Evolutionary conservation across 2,888 invertebrate species (phyloP).

Genomic region (Cataglyphis albicans): DNA sequence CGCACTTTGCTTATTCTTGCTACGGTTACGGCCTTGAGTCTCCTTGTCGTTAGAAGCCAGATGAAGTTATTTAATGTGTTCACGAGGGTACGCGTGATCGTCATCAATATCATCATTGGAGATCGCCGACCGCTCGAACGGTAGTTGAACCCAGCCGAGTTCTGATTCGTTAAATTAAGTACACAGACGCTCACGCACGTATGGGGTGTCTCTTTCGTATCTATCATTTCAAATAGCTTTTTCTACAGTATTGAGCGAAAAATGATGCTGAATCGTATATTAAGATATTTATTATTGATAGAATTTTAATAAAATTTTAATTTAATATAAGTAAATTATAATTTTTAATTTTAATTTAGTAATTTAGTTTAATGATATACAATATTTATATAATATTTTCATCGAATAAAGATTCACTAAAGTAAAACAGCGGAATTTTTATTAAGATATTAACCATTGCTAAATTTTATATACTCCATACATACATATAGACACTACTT

Average conservation of each 20-base stretch:
- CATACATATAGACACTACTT: neutral
- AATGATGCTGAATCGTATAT: neutral
- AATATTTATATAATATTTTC: neutral
- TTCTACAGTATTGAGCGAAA: slow-evolving; percentile 10
- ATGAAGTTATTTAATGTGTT: slow-evolving; percentile 63
- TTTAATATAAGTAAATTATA: neutral
- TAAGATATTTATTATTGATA: neutral
- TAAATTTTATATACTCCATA: slow-evolving; percentile 9
- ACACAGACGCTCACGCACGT: slow-evolving; percentile 43
- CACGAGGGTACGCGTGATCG: slow-evolving; percentile 58
- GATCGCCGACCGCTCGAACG: slow-evolving; percentile 70
- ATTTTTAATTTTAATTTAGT: neutral
- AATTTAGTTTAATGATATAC: neutral
- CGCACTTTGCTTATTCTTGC: slow-evolving; percentile 31
- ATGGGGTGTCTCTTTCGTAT: slow-evolving; percentile 25
- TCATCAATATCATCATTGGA: slow-evolving; percentile 60
- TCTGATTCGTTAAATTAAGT: slow-evolving; percentile 73
- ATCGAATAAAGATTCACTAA: neutral
- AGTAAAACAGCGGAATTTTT: neutral
- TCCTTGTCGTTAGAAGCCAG: slow-evolving; percentile 45
- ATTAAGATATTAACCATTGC: neutral
- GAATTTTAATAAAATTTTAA: slow-evolving; percentile 15
- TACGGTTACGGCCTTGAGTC: slow-evolving; percentile 29
- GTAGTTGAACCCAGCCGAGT: slow-evolving; percentile 80
- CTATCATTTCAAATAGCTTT: neutral